Evolutionary conservation across 1,140 invertebrate genomes (phyloP), one percentile per base, ranked within the genome.

Genomic region (Eriosoma lanigerum): DNA sequence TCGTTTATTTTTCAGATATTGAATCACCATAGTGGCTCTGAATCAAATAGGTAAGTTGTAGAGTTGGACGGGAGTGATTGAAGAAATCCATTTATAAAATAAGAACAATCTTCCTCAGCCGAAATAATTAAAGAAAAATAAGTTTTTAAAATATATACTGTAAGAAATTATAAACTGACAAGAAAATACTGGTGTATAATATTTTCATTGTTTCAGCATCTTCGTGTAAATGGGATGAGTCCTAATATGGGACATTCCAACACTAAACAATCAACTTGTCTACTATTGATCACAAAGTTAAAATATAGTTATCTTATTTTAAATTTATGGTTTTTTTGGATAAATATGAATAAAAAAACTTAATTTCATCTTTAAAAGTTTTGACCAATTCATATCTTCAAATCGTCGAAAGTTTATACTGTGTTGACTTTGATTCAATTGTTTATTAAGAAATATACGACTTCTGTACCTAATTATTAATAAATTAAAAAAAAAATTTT

Each of bases 1-100:
- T 90, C 85, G 86, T 86, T 87, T 89, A 86, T 89, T 88, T 89
- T 90, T 89, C 89, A 78, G 75, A 56, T 78, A 60, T 62, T 78
- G 75, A 78, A 78, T 60, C 75, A 78, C 38, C 75, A 56, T 78
- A 60, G 13, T 78, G 75, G 75, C 56, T 58, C 56, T 58, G 54
- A 60, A 78, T 78, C 56, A 44, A 60, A 46, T 46, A 78, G 75
- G 75, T 78, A 62, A 78, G 75, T 78, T 56, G 29, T 78, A 78
- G 75, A 78, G 75, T 78, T 78, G 75, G 75, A 78, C 56, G 75
- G 75, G 75, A 78, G 56, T 60, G 75, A 78, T 78, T 13, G 56
- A 56, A 78, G 75, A 78, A 78, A 62, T 60, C 38, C 32, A 56
- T 26, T 44, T 58, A 60, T 46, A 60, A 78, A 78, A 60, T 78